Evolutionary conservation across 2,113 vertebrate genomes (phyloP).

Genomic region (Campylomormyrus numenius): DNA sequence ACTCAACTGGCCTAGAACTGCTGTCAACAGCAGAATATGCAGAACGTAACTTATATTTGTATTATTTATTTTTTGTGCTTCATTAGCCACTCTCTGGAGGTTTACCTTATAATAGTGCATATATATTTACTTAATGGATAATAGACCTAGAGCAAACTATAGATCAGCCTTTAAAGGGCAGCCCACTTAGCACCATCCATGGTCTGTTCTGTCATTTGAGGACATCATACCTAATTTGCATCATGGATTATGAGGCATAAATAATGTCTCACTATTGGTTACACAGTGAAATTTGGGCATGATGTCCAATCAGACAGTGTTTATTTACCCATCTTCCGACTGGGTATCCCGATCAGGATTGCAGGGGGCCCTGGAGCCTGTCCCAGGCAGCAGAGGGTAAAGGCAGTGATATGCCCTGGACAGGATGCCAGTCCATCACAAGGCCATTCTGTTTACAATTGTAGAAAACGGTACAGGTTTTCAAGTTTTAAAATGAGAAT

Average conservation of each 20-base stretch:
- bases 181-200: background rate
- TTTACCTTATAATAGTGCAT: background rate
- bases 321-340: background rate
- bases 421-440: background rate
- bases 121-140: constrained; percentile 2
- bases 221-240: background rate
- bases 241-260: background rate
- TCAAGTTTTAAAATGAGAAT: background rate
- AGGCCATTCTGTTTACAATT: background rate
- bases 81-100: background rate
- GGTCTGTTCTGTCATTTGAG: background rate
- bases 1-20: background rate
- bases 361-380: background rate
- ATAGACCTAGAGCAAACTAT: background rate
- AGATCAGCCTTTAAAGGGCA: background rate
- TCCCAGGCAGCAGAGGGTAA: background rate
- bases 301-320: background rate
- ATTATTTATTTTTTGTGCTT: background rate
- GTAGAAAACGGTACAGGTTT: background rate
- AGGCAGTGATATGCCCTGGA: background rate
- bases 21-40: background rate
- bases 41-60: background rate
- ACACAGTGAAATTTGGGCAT: background rate
- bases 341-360: background rate
- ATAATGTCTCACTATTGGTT: background rate